Percentiles rank a stretch among this genome's conserved stretches.
Evolutionary conservation across 2,888 invertebrate species (phyloP).

Genomic region (Acrocyrtus sp.): DNA sequence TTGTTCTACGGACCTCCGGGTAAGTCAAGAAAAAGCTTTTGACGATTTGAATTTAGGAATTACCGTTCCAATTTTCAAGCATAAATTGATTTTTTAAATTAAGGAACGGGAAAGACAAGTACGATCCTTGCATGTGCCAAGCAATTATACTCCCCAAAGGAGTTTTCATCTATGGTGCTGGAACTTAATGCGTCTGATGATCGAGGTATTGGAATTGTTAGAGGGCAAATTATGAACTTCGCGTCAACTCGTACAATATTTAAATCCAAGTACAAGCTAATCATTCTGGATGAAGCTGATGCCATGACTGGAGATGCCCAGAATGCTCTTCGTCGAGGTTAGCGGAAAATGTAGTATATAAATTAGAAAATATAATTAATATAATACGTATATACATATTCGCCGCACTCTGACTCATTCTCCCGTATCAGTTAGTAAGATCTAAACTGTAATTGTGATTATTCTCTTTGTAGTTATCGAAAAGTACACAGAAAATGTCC

Average conservation of each 20-base stretch:
- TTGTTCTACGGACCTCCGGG: slow-evolving; percentile 95
- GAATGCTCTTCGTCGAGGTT: slow-evolving; percentile 94
- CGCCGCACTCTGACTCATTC: no score
- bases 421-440: no score
- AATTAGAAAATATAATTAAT: no score
- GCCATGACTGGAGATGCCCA: slow-evolving; percentile 99
- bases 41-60: background rate
- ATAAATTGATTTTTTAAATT: slow-evolving; percentile 73
- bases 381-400: no score
- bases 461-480: slow-evolving; percentile 84
- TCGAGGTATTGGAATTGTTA: slow-evolving; percentile 95
- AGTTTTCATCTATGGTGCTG: slow-evolving; percentile 87
- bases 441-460: no score
- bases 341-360: slow-evolving; percentile 61
- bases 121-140: slow-evolving; percentile 95
- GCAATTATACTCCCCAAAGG: slow-evolving; percentile 87
- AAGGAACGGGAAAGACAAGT: slow-evolving; percentile 91
- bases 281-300: slow-evolving; percentile 98
- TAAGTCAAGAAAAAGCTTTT: background rate
- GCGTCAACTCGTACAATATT: slow-evolving; percentile 96
- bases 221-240: slow-evolving; percentile 96
- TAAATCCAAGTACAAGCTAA: slow-evolving; percentile 93
- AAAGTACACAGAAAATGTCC: slow-evolving; percentile 97
- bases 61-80: slow-evolving; percentile 76
- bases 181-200: slow-evolving; percentile 99